A percentile compares a stretch with the other conserved stretches of the same genome.
These are phyloP conservation scores for Paradoxurus hermaphroditus DNA, from an alignment of 2,113 vertebrate species.

Conservation along the genomic window DNA sequence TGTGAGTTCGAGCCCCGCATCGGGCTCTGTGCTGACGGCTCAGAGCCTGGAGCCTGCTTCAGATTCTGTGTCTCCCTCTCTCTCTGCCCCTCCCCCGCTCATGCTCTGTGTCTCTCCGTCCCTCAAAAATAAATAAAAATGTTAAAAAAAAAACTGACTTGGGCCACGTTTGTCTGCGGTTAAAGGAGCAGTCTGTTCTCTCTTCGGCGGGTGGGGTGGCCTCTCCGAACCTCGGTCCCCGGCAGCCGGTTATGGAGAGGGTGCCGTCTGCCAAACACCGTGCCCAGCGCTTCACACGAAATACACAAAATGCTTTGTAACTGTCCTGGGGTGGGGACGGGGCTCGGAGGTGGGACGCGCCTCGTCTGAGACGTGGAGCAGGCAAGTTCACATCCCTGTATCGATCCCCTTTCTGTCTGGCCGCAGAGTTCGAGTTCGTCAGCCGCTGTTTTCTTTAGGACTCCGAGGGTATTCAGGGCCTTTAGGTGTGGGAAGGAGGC, in stretches of 20 bases:
- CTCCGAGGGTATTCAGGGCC: not conserved
- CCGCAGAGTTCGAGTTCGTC: not conserved
- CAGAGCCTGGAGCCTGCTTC: no score
- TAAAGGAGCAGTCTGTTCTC: rapidly evolving
- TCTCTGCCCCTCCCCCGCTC: no score
- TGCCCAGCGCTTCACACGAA: rapidly evolving
- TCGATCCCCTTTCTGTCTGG: not conserved
- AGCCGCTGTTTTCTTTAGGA: not conserved
- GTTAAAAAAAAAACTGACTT: not conserved
- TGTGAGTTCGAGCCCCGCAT: no score
- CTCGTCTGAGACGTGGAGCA: rapidly evolving
- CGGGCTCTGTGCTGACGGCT: no score
- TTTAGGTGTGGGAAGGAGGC: not conserved
- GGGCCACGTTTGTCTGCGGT: not conserved
- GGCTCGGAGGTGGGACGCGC: rapidly evolving
- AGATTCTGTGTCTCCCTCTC: no score
- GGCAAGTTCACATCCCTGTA: rapidly evolving
- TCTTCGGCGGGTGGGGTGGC: not conserved
- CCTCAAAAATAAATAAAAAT: no score
- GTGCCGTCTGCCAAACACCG: rapidly evolving
- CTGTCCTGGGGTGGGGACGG: no score
- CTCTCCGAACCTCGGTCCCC: not conserved
- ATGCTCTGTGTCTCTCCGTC: no score
- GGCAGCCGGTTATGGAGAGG: rapidly evolving
- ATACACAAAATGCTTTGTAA: rapidly evolving